Percentiles rank a stretch among this genome's conserved stretches.
Conservation (phyloP, 2,888 invertebrate genomes). For the Nomada fabriciana region DNA sequence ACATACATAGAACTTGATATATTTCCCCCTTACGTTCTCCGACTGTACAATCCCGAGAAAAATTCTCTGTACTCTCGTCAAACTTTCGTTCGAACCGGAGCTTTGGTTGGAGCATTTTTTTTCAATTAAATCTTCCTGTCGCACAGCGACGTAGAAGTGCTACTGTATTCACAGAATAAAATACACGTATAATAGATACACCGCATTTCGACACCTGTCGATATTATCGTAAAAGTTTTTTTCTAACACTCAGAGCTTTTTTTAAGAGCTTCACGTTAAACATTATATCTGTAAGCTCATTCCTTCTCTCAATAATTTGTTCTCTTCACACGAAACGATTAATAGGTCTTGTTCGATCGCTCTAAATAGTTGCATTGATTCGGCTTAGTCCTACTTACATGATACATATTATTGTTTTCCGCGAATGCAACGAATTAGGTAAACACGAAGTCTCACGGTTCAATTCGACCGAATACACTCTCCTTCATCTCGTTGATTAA, state of each 20-base stretch:
- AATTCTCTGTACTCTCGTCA: conserved; percentile 58
- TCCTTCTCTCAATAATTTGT: conserved; percentile 47
- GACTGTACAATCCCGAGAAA: conserved; percentile 62
- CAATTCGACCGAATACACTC: conserved; percentile 42
- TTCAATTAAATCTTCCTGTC: conserved; percentile 67
- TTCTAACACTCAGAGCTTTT: conserved; percentile 64
- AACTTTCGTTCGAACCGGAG: conserved; percentile 63
- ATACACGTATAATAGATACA: conserved; percentile 72
- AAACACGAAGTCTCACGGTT: conserved; percentile 72
- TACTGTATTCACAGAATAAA: conserved; percentile 74
- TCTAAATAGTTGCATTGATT: conserved; percentile 74
- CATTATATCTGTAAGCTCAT: conserved; percentile 66
- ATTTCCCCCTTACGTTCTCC: conserved; percentile 57
- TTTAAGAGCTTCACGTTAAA: conserved; percentile 58
- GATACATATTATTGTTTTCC: conserved; percentile 66
- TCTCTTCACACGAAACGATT: conserved; percentile 57
- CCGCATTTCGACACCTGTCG: conserved; percentile 67
- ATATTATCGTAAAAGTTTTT: conserved; percentile 69
- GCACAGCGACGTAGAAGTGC: conserved; percentile 73
- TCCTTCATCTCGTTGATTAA: not conserved
- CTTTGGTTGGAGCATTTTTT: conserved; percentile 69
- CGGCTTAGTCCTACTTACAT: conserved; percentile 71
- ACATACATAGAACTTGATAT: conserved; percentile 63
- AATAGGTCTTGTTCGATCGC: conserved; percentile 58
- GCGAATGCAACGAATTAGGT: conserved; percentile 72